A percentile compares a stretch with the other conserved stretches of the same genome.
These are phyloP conservation scores for Hoplias malabaricus DNA, from an alignment of 2,113 vertebrate species.

Conservation along the genomic window DNA sequence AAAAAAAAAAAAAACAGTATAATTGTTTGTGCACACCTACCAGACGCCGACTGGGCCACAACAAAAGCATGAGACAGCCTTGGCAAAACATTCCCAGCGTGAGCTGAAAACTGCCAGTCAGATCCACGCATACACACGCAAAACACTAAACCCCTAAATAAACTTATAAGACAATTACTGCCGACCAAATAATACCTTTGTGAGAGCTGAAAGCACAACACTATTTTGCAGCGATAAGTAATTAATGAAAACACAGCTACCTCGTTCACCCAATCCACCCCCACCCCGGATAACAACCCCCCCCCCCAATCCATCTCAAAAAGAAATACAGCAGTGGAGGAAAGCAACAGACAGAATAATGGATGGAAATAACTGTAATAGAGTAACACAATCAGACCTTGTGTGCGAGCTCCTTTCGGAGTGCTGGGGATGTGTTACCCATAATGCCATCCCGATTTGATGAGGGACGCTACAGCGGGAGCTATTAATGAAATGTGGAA, in stretches of 20 bases:
- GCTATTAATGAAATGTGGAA: conserved; percentile 48
- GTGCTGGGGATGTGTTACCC: conserved; percentile 41
- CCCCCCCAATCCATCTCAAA: not conserved
- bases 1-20: not conserved
- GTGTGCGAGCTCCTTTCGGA: conserved; percentile 1
- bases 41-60: not conserved
- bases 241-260: conserved; percentile 42
- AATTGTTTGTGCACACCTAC: conserved; percentile 11
- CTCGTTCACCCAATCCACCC: conserved; percentile 5
- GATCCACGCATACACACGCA: not conserved
- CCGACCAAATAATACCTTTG: not conserved
- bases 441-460: conserved; percentile 49
- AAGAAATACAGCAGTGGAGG: not conserved
- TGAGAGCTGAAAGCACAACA: conserved; percentile 17
- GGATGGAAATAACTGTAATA: conserved; percentile 46
- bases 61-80: not conserved
- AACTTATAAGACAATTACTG: conserved; percentile 30
- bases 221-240: conserved; percentile 14
- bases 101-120: not conserved
- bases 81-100: not conserved
- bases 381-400: conserved; percentile 43
- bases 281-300: conserved; percentile 19
- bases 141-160: not conserved
- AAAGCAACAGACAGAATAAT: conserved; percentile 35
- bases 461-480: conserved; percentile 36